Evolutionary conservation across 2,113 vertebrate genomes (phyloP), one percentile per base, ranked within the genome.

Genomic region (Rhegmatorhina hoffmannsi): DNA sequence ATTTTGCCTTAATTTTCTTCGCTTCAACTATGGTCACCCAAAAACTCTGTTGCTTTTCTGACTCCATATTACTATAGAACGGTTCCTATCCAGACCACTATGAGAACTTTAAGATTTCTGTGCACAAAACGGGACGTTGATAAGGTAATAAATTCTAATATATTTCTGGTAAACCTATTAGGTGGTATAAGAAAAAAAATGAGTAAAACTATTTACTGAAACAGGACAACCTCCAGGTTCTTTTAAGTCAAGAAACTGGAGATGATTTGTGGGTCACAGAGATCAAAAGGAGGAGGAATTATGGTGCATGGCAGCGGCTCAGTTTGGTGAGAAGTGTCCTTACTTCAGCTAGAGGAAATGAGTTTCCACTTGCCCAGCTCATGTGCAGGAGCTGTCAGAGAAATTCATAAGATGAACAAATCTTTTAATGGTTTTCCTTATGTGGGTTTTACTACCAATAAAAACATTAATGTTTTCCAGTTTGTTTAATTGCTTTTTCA

Each of bases 401-500:
- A 96, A 89, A 90, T 75, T 43, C 84, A 56, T 34, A 85, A 49
- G 76, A 87, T 84, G 47, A 75, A 89, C 49, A 49, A 34, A 36
- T 60, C 25, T 95, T 92, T 79, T 21, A 85, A 52, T 74, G 60
- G 36, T 16, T 93, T 96, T 95, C n/a, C 56, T 73, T 53, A 62
- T 7, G 19, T 62, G 36, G 20, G 52, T 92, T 95, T 95, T 84
- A 58, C 84, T 94, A 93, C 24, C n/a, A 72, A 89, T 77, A 56
- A 84, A 86, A 84, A 28, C 44, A 31, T 91, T 77, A 34, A 20
- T 70, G 21, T 87, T 92, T 92, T 26, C 72, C 13, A 44, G 24
- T 94, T 97, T 91, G 25, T 83, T 90, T 95, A 62, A 69, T 64
- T 92, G 18, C 31, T 36, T 96, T 94, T 96, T 92, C 64, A 87